Evolutionary conservation across 2,113 vertebrate species (phyloP).

Genomic region (Cryptotis parvus): DNA sequence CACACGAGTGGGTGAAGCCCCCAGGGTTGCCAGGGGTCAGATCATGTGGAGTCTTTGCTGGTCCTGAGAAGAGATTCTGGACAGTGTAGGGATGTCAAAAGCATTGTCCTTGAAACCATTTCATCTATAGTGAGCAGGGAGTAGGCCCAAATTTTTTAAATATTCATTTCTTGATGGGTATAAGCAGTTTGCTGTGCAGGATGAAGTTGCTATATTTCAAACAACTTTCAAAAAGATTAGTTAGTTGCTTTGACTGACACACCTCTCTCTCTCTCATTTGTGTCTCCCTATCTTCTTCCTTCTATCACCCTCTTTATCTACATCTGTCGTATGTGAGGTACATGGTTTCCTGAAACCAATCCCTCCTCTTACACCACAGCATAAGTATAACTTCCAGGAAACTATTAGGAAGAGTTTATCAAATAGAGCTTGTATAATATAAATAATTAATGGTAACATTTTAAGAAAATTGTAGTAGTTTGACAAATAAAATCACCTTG

Average conservation of each 20-base stretch:
- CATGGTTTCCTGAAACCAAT: background rate
- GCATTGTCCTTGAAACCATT: background rate
- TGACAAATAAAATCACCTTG: constrained; percentile 31
- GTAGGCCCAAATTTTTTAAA: background rate
- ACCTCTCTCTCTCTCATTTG: background rate
- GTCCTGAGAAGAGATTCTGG: background rate
- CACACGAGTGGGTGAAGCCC: background rate
- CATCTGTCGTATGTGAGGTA: background rate
- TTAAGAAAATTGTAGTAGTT: constrained; percentile 26
- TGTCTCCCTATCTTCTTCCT: background rate
- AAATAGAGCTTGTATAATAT: background rate
- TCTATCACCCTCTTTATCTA: background rate
- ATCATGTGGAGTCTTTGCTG: background rate
- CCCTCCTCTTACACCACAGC: background rate
- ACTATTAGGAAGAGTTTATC: background rate
- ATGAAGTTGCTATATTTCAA: background rate
- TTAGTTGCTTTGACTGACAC: too few relatives aligned
- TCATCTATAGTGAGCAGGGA: constrained; percentile 2
- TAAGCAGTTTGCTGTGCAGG: background rate
- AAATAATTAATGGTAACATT: constrained; percentile 8
- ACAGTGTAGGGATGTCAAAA: background rate
- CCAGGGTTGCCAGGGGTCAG: background rate
- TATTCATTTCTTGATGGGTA: constrained; percentile 28
- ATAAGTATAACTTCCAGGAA: background rate
- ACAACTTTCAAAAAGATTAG: background rate